These are phyloP conservation scores for Ochlodes sylvanus DNA, from an alignment of 2,888 invertebrate genomes.

Conservation along the genomic window DNA sequence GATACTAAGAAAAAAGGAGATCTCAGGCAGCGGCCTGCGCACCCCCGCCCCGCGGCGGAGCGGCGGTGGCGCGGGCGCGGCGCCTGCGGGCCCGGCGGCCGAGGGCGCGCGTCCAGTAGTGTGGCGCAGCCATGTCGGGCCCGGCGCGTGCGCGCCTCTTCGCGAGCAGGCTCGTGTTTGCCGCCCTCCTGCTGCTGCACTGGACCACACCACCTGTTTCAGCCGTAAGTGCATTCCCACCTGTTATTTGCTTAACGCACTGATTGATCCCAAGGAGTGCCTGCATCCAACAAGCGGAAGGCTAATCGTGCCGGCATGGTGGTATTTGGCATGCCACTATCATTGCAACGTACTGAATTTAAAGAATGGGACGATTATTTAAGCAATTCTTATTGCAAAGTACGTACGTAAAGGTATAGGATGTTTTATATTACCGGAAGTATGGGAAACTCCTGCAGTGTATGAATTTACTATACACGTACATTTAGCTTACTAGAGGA, in stretches of 20 bases:
- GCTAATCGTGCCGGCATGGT: too few relatives aligned
- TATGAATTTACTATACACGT: too few relatives aligned
- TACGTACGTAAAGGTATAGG: too few relatives aligned
- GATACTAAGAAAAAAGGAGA: conserved; percentile 80
- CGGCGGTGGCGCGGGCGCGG: conserved; percentile 51
- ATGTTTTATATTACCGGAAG: too few relatives aligned
- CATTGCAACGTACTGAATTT: too few relatives aligned
- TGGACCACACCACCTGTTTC: conserved; percentile 59
- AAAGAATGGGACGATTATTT: too few relatives aligned
- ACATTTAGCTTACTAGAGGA: too few relatives aligned
- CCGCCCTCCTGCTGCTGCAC: conserved; percentile 65
- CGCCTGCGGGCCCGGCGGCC: conserved; percentile 55
- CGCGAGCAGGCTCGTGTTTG: conserved; percentile 68
- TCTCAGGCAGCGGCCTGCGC: conserved; percentile 65
- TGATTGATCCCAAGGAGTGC: background rate
- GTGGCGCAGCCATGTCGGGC: conserved; percentile 83
- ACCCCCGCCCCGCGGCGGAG: conserved; percentile 66
- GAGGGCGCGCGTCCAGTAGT: conserved; percentile 78
- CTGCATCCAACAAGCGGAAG: too few relatives aligned
- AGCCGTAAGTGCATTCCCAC: conserved; percentile 67
- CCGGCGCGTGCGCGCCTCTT: conserved; percentile 79
- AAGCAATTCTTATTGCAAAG: too few relatives aligned
- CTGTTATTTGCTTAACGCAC: conserved; percentile 15
- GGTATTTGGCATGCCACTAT: too few relatives aligned
- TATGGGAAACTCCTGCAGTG: too few relatives aligned